These are phyloP conservation scores for Trialeurodes vaporariorum DNA, from an alignment of 1,140 invertebrate species.

Conservation along the genomic window DNA sequence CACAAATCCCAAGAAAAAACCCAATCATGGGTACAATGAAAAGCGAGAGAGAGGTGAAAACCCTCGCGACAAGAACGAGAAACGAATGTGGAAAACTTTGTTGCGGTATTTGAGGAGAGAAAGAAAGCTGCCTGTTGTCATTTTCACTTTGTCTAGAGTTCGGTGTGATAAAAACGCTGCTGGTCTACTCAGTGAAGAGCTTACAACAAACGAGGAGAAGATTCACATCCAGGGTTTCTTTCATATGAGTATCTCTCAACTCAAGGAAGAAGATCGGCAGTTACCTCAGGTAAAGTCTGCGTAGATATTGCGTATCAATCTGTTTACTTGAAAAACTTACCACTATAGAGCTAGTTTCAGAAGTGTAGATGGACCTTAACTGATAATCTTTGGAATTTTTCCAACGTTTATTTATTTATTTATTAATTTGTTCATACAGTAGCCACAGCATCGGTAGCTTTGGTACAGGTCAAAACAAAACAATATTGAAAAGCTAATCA, in stretches of 20 bases:
- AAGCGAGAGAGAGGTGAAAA: conserved; percentile 43
- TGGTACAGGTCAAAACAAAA: no score
- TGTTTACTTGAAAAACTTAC: no score
- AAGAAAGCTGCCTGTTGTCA: conserved; percentile 82
- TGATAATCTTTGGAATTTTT: no score
- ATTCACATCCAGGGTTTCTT: conserved; percentile 72
- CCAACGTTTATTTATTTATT: no score
- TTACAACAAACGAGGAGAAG: conserved; percentile 76
- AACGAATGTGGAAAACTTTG: conserved; percentile 13
- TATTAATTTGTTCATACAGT: no score
- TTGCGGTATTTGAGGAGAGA: conserved; percentile 44
- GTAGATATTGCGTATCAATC: no score
- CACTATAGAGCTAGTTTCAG: no score
- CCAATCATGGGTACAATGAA: conserved; percentile 26
- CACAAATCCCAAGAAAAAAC: conserved; percentile 32
- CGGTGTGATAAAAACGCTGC: conserved; percentile 67
- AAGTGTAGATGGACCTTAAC: no score
- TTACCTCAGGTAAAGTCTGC: conserved; percentile 84
- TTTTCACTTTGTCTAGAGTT: conserved; percentile 87
- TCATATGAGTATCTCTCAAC: conserved; percentile 59
- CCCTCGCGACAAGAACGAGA: conserved; percentile 37
- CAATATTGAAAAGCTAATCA: no score
- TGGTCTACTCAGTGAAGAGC: conserved; percentile 55
- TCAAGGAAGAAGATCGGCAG: conserved; percentile 74
- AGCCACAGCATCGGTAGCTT: no score